Evolutionary conservation across 53 echinoderm and acorn worm species (phyloP).

Genomic region (Pentamera pediparva): DNA sequence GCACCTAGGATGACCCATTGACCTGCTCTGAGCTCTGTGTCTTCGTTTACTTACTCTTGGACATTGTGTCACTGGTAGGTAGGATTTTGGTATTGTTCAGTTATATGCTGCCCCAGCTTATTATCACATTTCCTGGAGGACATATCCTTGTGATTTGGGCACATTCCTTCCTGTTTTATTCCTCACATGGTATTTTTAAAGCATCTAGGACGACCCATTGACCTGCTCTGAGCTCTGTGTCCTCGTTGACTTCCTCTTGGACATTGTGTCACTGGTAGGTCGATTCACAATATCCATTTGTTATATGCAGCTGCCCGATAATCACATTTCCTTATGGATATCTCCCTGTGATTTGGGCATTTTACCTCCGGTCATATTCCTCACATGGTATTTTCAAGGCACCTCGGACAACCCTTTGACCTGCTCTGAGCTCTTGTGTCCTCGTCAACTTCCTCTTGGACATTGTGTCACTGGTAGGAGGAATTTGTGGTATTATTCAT

Average conservation of each 20-base stretch:
- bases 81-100: too few relatives aligned
- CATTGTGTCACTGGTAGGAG: slow-evolving; percentile 87
- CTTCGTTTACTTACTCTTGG: slow-evolving; percentile 84
- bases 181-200: too few relatives aligned
- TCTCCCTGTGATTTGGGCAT: not conserved
- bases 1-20: too few relatives aligned
- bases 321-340: not conserved
- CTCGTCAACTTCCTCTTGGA: slow-evolving; percentile 85
- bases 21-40: slow-evolving; percentile 78
- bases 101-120: too few relatives aligned
- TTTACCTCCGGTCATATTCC: too few relatives aligned
- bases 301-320: not conserved
- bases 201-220: too few relatives aligned
- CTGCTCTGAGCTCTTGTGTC: slow-evolving; percentile 65
- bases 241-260: slow-evolving; percentile 85
- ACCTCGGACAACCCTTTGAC: too few relatives aligned
- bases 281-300: not conserved
- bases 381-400: not conserved
- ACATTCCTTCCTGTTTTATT: too few relatives aligned
- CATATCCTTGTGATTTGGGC: too few relatives aligned
- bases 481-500: too few relatives aligned
- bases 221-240: slow-evolving; percentile 78
- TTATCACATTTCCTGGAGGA: too few relatives aligned
- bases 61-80: slow-evolving; percentile 93
- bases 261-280: slow-evolving; percentile 92